Conservation (phyloP, 2,888 invertebrate species). For the Alcis repandata region DNA sequence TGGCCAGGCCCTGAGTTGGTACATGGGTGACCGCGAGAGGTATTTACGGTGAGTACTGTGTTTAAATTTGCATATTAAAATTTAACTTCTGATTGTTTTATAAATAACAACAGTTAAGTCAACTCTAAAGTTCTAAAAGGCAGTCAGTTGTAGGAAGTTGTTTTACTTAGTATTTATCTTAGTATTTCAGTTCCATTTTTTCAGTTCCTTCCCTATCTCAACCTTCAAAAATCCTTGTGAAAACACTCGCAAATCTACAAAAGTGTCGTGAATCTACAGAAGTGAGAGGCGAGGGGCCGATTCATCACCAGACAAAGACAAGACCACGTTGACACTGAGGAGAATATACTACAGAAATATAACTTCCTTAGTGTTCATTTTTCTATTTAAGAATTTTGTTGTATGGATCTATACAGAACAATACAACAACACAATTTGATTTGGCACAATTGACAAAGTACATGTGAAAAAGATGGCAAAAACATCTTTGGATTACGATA, state of each 20-base stretch:
- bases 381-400: neutral
- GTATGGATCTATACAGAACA: no score
- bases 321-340: neutral
- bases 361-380: neutral
- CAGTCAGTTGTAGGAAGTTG: neutral
- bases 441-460: no score
- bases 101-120: no score
- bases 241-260: slow-evolving; percentile 21
- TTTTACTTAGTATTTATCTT: neutral
- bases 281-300: slow-evolving; percentile 25
- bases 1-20: no score
- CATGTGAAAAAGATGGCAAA: no score
- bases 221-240: slow-evolving; percentile 2
- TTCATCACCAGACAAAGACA: slow-evolving; percentile 34
- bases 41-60: no score
- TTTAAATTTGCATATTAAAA: no score
- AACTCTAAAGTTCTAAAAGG: no score
- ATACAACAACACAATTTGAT: no score
- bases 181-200: neutral
- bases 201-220: neutral
- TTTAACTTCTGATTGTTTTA: no score
- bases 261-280: slow-evolving; percentile 21
- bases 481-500: no score
- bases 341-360: neutral
- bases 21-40: no score